Percentiles rank a stretch among this genome's conserved stretches.
phyloP scores from a whole-genome alignment of 2,113 vertebrate genomes.

The Eurypyga helias region DNA sequence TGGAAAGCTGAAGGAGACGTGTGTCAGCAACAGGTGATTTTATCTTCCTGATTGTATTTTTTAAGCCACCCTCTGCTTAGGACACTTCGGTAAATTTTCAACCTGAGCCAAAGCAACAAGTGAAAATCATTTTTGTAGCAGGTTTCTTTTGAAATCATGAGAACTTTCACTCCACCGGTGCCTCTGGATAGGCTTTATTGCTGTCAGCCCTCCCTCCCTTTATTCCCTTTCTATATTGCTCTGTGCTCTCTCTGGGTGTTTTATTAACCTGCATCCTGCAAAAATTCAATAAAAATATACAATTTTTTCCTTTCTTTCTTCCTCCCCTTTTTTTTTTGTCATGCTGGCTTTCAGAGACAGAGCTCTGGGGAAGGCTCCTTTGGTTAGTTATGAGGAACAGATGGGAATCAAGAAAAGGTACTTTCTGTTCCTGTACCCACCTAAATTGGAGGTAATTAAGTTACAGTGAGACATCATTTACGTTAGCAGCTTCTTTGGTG shows the following conservation, averaged over 20 bases:
- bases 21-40: neutral
- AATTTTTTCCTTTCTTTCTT: conserved; percentile 6
- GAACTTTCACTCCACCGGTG: neutral
- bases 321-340: neutral
- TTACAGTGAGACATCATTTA: conserved; percentile 64
- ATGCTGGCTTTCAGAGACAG: neutral
- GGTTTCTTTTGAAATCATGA: conserved; percentile 21
- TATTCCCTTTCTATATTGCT: conserved; percentile 49
- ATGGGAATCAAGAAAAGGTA: conserved; percentile 55
- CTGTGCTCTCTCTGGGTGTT: conserved; percentile 48
- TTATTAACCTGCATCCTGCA: conserved; percentile 65
- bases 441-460: conserved; percentile 62
- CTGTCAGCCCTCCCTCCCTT: conserved; percentile 29
- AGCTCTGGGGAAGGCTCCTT: conserved; percentile 27
- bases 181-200: conserved; percentile 54
- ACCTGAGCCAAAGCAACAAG: conserved; percentile 3
- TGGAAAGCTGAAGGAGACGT: neutral
- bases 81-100: neutral
- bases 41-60: neutral
- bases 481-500: conserved; percentile 63
- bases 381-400: conserved; percentile 47
- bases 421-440: conserved; percentile 23
- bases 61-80: neutral
- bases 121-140: conserved; percentile 5
- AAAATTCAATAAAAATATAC: conserved; percentile 67